Evolutionary conservation across 2,888 invertebrate genomes (phyloP), one percentile per base, ranked within the genome.

Genomic region (Agrotis ipsilon): DNA sequence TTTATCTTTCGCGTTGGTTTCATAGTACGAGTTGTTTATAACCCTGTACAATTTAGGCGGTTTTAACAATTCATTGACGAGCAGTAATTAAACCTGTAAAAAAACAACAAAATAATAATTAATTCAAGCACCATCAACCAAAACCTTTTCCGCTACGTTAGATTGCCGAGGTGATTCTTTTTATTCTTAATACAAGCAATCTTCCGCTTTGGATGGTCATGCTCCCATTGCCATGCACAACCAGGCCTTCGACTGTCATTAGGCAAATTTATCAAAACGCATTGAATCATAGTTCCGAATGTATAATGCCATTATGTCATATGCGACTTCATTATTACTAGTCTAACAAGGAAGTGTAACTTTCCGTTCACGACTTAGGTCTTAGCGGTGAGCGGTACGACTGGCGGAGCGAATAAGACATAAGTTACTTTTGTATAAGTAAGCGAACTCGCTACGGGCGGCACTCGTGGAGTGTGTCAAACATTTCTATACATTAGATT

Each of bases 111-210:
- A 46, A 73, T 52, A 2, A 14, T 46, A 14, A 45, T n/a, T 32
- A 61, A 39, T 43, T 18, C 19, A 43, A 27, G 4, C 39, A 62
- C n/a, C 45, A 14, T 45, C 69, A 52, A 49, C 18, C 45, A 24
- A 19, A 55, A 32, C 55, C 55, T 49, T 24, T 75, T 57, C 55
- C 75, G 55, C 45, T 49, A 75, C 75, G 75, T 75, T 49, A 67
- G 49, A 18, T 45, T 32, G 24, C 43, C 54, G 59, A 73, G 43
- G 52, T 54, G 24, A 32, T 59, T 51, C 18, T 39, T 75, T 68
- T 69, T 52, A 58, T 46, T 18, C 48, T 60, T 72, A 49, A 59
- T 49, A 48, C 32, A 14, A 55, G 5, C 21, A 5, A 19, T 77
- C 71, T 77, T 77, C 60, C 71, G 73, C 19, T 18, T 49, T 49